Percentiles rank a stretch among this genome's conserved stretches.
Evolutionary conservation across 2,797 vertebrate species (phyloP).

Genomic region (Otus scops): DNA sequence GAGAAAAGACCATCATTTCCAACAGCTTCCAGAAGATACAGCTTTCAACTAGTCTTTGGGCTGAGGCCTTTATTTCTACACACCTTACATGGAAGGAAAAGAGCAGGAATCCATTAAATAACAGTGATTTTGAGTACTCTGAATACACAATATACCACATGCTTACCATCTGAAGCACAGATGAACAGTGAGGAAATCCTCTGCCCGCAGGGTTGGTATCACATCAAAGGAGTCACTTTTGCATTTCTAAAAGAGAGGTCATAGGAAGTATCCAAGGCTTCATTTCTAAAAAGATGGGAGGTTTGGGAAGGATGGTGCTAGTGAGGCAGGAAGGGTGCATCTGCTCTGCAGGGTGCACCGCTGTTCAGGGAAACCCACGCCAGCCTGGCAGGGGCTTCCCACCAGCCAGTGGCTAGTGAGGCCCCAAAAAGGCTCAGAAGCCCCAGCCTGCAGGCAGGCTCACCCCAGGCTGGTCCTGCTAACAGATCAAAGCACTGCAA

Average conservation of each 20-base stretch:
- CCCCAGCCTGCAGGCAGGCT: rapidly evolving
- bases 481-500: neutral
- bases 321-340: neutral
- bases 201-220: neutral
- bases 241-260: neutral
- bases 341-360: neutral
- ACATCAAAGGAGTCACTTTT: neutral
- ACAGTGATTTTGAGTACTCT: neutral
- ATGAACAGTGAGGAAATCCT: neutral
- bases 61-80: neutral
- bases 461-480: neutral
- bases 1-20: neutral
- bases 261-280: neutral
- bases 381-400: neutral
- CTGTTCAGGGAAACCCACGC: neutral
- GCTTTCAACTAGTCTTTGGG: neutral
- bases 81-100: neutral
- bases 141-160: neutral
- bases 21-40: neutral
- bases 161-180: neutral
- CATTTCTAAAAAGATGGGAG: neutral
- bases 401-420: rapidly evolving
- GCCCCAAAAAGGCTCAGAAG: neutral
- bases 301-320: neutral
- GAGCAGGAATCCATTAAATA: neutral